Base-by-base conservation (phyloP, 2,113 vertebrate genomes). In the Budorcas taxicolor region DNA sequence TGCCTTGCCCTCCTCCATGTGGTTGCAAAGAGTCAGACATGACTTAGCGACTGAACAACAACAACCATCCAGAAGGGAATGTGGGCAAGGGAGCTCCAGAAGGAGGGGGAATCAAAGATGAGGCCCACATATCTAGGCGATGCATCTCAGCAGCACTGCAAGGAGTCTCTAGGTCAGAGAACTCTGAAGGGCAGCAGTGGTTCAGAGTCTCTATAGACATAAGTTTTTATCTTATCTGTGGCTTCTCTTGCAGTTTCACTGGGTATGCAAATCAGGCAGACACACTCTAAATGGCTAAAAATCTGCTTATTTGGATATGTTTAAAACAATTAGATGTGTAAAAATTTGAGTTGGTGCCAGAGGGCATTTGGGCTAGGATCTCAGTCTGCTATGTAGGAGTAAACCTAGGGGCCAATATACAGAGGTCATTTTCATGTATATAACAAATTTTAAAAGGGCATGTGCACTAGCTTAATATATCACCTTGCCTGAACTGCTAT, bases 221-320 rank as follows among this genome's bases (percentile, higher is more conserved):
- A 90, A 90, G 53, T 50, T n/a, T 96, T 96, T 96, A 82, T 92
- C 84, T 94, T 96, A 94, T 92, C 91, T 86, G 52, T 89, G 55
- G 80, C 60, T 95, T 95, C 47, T 52, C 84, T 71, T 92, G 29
- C 71, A 67, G 40, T 94, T 95, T 87, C 47, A 94, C 60, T 78
- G 19, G 47, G 50, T 90, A 90, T 82, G 78, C 87, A 97, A 91
- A 94, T 21, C 60, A 76, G 23, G 52, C 17, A 64, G 67, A 78
- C 6, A 76, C 47, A 78, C 25, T 76, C 47, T 64, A 94, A 95
- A 86, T 82, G 87, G 45, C 91, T 91, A 90, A 94, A 92, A 78
- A 50, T 94, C 10, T 95, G 53, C 47, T 95, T 90, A 76, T 95
- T 90, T 76, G 11, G 31, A 27, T 89, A 89, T 67, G 64, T 67